Base-by-base conservation (phyloP, 2,888 invertebrate genomes). In the Caenorhabditis sp. region DNA sequence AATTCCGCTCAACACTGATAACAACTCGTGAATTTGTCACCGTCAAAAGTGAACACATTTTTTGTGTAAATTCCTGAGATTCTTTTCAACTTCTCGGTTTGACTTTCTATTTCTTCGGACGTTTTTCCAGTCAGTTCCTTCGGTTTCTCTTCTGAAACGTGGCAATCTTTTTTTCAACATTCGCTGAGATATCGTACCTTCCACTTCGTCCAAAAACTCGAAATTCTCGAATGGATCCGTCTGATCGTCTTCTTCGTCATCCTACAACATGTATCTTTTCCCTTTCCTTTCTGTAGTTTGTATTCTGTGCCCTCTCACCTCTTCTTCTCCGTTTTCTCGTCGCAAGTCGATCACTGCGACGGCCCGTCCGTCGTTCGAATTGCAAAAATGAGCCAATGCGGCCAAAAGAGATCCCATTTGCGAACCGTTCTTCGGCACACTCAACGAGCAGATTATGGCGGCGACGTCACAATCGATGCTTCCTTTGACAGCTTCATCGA, bases 361-460 rank as follows among this genome's bases (percentile, higher is more conserved):
- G 11, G 77, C 71, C 20, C 66, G 22, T 11, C 62, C 59, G 37
- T 71, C 59, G 41, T 55, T 62, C 17, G 45, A 41, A 17, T 48
- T 24, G 39, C 71, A 71, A 55, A 71, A 77, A 8, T 65, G 41
- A 15, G 71, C 61, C 17, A 77, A 41, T 15, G 66, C 46, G 5
- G 77, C 77, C 9, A 77, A 35, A 26, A 77, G 30, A 24, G 63
- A 52, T 26, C 66, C 77, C 30, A 77, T 32, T 35, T 66, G 45
- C 17, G 70, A 46, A 24, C 55, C 27, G 11, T 37, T 59, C n/a
- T 20, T 11, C 8, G 56, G 41, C 13, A 46, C 6, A 13, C 45
- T 48, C 11, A 46, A 15, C 13, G 62, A 58, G 27, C 62, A 56
- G 15, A 76, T 46, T 11, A 76, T 70, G 5, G 76, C 76, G 2